Conservation (phyloP, 2,113 vertebrate genomes). For the Coptodon bakossiorum region DNA sequence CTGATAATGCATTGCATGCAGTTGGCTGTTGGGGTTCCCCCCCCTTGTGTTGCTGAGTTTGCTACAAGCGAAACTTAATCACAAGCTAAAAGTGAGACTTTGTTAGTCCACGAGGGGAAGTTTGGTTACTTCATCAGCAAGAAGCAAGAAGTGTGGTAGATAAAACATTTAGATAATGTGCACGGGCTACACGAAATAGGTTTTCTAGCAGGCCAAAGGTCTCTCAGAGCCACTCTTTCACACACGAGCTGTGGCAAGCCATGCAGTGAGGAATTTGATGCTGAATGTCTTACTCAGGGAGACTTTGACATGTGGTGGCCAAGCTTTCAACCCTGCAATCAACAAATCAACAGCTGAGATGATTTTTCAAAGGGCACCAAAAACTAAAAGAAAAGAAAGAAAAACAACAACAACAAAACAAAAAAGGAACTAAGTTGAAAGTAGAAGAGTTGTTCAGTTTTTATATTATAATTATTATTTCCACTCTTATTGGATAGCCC, state of each 20-base stretch:
- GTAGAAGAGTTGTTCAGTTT: background rate
- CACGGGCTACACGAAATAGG: background rate
- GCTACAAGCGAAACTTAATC: constrained; percentile 19
- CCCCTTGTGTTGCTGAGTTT: background rate
- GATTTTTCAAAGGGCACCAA: background rate
- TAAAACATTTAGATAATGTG: background rate
- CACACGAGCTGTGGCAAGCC: background rate
- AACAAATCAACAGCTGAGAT: background rate
- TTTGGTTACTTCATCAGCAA: constrained; percentile 34
- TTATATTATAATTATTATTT: background rate
- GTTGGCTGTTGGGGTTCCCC: background rate
- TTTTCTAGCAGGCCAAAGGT: background rate
- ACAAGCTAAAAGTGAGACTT: constrained; percentile 20
- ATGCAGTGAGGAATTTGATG: background rate
- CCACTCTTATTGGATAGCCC: background rate
- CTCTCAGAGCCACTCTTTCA: background rate
- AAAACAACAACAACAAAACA: background rate
- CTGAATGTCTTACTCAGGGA: background rate
- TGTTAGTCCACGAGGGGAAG: constrained; percentile 24
- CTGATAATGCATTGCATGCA: constrained; percentile 10
- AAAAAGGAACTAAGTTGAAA: background rate
- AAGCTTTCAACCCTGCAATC: background rate
- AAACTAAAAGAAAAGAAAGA: background rate
- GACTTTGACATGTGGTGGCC: background rate
- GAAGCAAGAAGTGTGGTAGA: background rate